These are phyloP conservation scores for Chouioia cunea DNA, from an alignment of 2,888 invertebrate genomes.

Conservation along the genomic window DNA sequence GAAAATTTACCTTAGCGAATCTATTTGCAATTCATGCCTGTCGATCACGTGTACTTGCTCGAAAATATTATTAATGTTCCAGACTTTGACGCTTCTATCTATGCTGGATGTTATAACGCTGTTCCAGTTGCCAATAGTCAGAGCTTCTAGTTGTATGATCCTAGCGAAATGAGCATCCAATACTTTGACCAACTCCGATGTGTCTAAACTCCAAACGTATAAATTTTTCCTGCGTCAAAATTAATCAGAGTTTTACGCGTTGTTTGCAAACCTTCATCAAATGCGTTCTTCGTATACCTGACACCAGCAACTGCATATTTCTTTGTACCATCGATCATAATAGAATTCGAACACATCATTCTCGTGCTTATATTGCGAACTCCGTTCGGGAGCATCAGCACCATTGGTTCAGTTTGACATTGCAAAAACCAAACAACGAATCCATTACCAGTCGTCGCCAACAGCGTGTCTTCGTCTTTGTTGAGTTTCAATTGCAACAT, in stretches of 20 bases:
- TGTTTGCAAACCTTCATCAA: not conserved
- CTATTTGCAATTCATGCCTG: slow-evolving; percentile 94
- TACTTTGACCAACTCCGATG: slow-evolving; percentile 86
- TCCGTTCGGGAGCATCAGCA: slow-evolving; percentile 83
- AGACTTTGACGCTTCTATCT: slow-evolving; percentile 97
- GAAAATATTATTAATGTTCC: slow-evolving; percentile 99
- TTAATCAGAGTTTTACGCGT: not conserved
- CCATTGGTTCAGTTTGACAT: slow-evolving; percentile 72
- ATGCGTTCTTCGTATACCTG: slow-evolving; percentile 70
- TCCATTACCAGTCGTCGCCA: slow-evolving; percentile 88
- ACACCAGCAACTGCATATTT: slow-evolving; percentile 97
- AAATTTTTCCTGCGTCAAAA: slow-evolving; percentile 80
- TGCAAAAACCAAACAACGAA: slow-evolving; percentile 87
- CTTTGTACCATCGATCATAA: slow-evolving; percentile 90
- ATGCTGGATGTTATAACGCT: slow-evolving; percentile 97
- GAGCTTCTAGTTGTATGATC: slow-evolving; percentile 90
- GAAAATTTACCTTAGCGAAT: slow-evolving; percentile 83
- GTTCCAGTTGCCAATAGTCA: slow-evolving; percentile 91
- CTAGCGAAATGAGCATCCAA: slow-evolving; percentile 97
- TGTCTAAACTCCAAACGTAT: slow-evolving; percentile 92
- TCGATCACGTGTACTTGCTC: slow-evolving; percentile 97
- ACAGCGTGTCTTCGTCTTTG: slow-evolving; percentile 82
- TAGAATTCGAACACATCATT: slow-evolving; percentile 90
- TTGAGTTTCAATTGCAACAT: slow-evolving; percentile 87
- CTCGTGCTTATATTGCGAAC: slow-evolving; percentile 93